Evolutionary conservation across 2,113 vertebrate genomes (phyloP), one percentile per base, ranked within the genome.

Genomic region (Colistium nudipinnis): DNA sequence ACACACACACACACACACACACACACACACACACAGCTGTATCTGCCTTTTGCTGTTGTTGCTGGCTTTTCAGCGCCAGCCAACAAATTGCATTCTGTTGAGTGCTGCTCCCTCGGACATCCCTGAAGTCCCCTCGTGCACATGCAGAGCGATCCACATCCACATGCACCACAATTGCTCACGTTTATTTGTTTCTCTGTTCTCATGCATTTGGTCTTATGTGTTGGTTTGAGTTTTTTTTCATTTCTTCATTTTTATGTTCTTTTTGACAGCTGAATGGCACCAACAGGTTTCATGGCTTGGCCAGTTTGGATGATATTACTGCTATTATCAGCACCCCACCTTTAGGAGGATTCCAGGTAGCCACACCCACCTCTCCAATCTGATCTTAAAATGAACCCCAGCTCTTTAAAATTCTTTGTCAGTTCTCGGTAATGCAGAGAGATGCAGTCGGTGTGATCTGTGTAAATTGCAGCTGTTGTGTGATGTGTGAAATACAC

Each of bases 261-360:
- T 88, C 88, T 76, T 71, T n/a, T 61, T 84, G 88, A n/a, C 91
- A 98, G 96, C 92, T 92, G 24, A 94, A 94, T 93, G 86, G 88
- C 79, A 84, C 90, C 66, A 87, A 88, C 81, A 91, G 83, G 0
- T 97, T 95, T 90, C 52, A 93, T 4, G 92, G 94, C 78, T 85
- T 95, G 70, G 92, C 91, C 85, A 95, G 90, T 87, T 94, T 95
- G 1, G 93, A 92, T 24, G 95, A 96, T 82, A 78, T 93, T 74
- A 49, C 91, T 70, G 92, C 95, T 67, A 92, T 94, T 73, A 88
- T 96, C 84, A 95, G 54, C 92, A 95, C 94, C 47, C 92, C 96
- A 0, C 91, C 95, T 79, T 93, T 95, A 69, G 80, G 88, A 84
- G 93, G 93, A 90, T 94, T 94, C 87, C 96, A 97, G 97, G 96